Evolutionary conservation across 2,888 invertebrate genomes (phyloP).

Genomic region (Rhyacophila evoluta): DNA sequence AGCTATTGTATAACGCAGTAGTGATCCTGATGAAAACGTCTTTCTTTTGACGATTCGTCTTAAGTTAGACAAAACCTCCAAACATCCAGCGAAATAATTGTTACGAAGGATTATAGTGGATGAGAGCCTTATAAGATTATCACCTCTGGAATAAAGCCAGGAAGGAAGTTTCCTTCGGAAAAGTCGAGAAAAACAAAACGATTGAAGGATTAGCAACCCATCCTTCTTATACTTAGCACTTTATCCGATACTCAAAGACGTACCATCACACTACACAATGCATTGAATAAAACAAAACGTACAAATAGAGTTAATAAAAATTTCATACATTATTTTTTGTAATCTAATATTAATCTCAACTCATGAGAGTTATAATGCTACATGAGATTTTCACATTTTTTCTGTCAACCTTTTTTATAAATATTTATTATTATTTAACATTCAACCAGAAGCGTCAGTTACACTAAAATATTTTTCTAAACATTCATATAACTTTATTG

Average conservation of each 20-base stretch:
- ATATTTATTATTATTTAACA: too few species aligned
- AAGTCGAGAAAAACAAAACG: slow-evolving; percentile 42
- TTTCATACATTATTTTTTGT: too few species aligned
- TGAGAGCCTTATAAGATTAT: slow-evolving; percentile 46
- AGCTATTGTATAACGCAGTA: neutral
- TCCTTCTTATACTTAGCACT: neutral
- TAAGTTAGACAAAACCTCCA: slow-evolving; percentile 23
- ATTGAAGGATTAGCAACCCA: slow-evolving; percentile 39
- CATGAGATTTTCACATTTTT: too few species aligned
- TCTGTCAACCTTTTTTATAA: too few species aligned
- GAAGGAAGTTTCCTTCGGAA: neutral
- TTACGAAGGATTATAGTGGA: slow-evolving; percentile 42
- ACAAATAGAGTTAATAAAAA: too few species aligned
- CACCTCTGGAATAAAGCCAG: slow-evolving; percentile 29
- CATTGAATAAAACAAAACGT: too few species aligned
- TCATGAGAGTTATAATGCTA: too few species aligned
- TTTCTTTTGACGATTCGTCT: neutral
- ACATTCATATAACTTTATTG: too few species aligned
- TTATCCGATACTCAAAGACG: neutral
- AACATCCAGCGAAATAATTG: slow-evolving; percentile 37
- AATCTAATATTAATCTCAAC: too few species aligned
- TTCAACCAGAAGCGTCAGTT: too few species aligned
- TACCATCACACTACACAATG: neutral
- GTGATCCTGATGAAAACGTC: neutral
- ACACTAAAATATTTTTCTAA: too few species aligned